Evolutionary conservation across 2,113 vertebrate species (phyloP).

Genomic region (Mystacornis crossleyi): DNA sequence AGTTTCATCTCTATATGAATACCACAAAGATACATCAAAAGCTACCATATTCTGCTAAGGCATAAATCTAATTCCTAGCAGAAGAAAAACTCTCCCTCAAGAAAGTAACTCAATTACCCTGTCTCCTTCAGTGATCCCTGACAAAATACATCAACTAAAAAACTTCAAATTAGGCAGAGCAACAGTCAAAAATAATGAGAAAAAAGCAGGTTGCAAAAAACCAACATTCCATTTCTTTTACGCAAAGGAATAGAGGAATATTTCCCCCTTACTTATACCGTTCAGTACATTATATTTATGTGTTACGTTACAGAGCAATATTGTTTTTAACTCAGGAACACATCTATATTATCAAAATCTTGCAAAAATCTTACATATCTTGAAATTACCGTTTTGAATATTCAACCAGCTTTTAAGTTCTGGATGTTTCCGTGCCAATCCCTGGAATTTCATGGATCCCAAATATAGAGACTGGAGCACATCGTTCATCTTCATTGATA

Average conservation of each 20-base stretch:
- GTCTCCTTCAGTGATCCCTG: fast-evolving
- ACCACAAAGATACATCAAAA: constrained; percentile 12
- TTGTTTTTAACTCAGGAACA: background rate
- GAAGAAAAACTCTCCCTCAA: background rate
- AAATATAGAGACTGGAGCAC: background rate
- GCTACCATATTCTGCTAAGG: background rate
- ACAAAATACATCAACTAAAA: background rate
- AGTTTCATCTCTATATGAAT: background rate
- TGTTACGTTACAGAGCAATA: background rate
- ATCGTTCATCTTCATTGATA: background rate
- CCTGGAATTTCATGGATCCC: background rate
- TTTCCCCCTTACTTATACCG: fast-evolving
- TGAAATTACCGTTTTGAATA: background rate
- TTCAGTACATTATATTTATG: background rate
- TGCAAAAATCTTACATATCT: background rate
- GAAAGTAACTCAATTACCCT: background rate
- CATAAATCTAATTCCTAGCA: background rate
- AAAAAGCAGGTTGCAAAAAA: background rate
- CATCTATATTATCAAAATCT: background rate
- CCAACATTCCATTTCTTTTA: background rate
- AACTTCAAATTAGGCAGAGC: background rate
- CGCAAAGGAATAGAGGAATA: background rate
- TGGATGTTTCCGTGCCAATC: fast-evolving
- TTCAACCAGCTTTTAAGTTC: background rate
- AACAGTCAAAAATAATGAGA: background rate